Base-by-base conservation (phyloP, 2,113 vertebrate species). In the Lophotis ruficrista region DNA sequence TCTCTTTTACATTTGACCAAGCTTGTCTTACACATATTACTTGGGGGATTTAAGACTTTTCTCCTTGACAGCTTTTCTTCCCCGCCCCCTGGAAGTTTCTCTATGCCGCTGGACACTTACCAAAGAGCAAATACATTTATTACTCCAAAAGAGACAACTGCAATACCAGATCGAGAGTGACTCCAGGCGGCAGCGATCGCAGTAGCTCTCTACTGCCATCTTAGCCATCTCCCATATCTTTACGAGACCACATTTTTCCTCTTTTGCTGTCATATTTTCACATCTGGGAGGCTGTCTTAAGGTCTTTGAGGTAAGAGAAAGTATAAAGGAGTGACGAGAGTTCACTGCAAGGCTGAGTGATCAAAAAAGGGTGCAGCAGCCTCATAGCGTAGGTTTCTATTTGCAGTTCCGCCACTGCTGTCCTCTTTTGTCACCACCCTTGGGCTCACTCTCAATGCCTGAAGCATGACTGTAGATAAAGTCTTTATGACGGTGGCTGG, bases 91-190 rank as follows among this genome's bases (percentile, higher is more conserved):
- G 62, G 35, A 90, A 83, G 24, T 62, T 69, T 83, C 68, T 69
- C 66, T 0, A 0, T 69, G 58, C 45, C 7, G 4, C 57, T 61
- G 83, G 65, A 53, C 16, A 25, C 35, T 10, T 3, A 65, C 57
- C 77, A 89, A 87, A 68, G 48, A 90, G 68, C 17, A 95, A 78
- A 94, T 68, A 35, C 50, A 30, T 69, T 71, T 76, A 60, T 68
- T 83, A 62, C 58, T 95, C 68, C 45, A 27, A 60, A 73, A 47
- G 22, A 83, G 65, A 78, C 48, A 89, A 50, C 30, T 53, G 51
- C 64, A 80, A 23, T 75, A 43, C 43, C 43, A 70, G 58, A 81
- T 51, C 6, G 5, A 92, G 86, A 78, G 80, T 62, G 68, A 87
- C 72, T 91, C 43, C 4, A 5, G 51, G 84, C 9, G 25, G 77